Conservation (phyloP, 2,113 vertebrate genomes). For the Proteles cristata region DNA sequence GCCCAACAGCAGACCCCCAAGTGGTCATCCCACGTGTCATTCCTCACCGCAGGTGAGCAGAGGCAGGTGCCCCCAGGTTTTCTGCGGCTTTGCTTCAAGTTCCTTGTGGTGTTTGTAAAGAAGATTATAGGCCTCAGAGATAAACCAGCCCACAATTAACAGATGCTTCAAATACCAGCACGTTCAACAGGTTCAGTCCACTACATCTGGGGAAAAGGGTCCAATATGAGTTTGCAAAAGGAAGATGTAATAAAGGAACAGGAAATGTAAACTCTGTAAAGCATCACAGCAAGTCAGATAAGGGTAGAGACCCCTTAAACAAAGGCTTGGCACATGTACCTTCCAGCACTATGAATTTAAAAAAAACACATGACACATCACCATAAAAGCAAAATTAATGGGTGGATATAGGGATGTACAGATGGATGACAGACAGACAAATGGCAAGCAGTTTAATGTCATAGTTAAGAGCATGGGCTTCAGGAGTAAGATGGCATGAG, state of each 20-base stretch:
- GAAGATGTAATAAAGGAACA: not conserved
- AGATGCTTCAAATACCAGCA: not conserved
- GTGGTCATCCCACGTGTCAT: accelerated
- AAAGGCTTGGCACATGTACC: not conserved
- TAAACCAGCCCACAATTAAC: not conserved
- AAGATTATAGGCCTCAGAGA: not conserved
- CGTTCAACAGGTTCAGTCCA: not conserved
- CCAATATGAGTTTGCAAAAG: not conserved
- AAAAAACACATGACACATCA: not conserved
- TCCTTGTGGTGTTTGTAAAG: not conserved
- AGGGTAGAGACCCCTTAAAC: not conserved
- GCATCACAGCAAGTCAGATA: not conserved
- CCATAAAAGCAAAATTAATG: not conserved
- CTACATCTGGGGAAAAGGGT: not conserved
- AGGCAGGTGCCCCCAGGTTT: not conserved
- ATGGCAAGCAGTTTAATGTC: not conserved
- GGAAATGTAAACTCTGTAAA: not conserved
- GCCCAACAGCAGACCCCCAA: not conserved
- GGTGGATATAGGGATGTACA: not conserved
- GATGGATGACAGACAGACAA: not conserved
- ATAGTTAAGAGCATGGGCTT: not conserved
- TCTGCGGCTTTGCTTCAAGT: not conserved
- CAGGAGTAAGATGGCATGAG: not conserved
- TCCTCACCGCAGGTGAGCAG: not conserved
- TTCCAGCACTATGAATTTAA: not conserved